A percentile compares a stretch with the other conserved stretches of the same genome.
phyloP scores from a whole-genome alignment of 2,888 invertebrate species.

The Hipparchia semele region DNA sequence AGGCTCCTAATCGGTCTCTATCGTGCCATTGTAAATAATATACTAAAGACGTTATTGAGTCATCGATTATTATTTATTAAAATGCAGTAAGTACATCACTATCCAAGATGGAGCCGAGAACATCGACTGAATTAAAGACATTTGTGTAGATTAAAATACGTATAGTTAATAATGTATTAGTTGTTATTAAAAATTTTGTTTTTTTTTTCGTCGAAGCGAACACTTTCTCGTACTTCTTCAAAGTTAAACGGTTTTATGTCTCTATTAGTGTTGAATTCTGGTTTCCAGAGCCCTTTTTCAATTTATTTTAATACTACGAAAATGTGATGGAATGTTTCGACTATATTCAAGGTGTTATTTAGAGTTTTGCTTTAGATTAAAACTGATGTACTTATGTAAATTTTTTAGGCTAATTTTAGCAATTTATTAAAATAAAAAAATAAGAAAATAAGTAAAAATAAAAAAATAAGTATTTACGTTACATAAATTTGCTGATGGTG shows the following conservation, averaged over 20 bases:
- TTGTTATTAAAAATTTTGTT: constrained; percentile 65
- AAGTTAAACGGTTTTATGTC: constrained; percentile 39
- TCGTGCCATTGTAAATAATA: neutral
- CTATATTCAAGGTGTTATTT: neutral
- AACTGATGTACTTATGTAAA: neutral
- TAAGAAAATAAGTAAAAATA: too few relatives aligned
- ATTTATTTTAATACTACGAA: constrained; percentile 36
- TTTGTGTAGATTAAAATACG: constrained; percentile 73
- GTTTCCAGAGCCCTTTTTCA: constrained; percentile 37
- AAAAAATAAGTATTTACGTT: too few relatives aligned
- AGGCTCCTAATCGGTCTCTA: too few relatives aligned
- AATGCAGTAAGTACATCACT: constrained; percentile 42
- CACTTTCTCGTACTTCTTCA: constrained; percentile 36
- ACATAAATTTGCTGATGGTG: too few relatives aligned
- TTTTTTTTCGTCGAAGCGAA: constrained; percentile 47
- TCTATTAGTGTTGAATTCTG: constrained; percentile 38
- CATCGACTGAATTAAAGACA: constrained; percentile 59
- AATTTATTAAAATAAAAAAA: too few relatives aligned
- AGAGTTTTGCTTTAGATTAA: neutral
- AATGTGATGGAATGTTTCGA: constrained; percentile 23
- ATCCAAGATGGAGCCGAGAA: constrained; percentile 45
- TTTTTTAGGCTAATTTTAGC: neutral
- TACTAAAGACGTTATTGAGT: constrained; percentile 15
- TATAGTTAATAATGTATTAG: constrained; percentile 65
- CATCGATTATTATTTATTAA: constrained; percentile 30